phyloP scores from a whole-genome alignment of 2,888 invertebrate genomes.

The Pseudococcus viburni region DNA sequence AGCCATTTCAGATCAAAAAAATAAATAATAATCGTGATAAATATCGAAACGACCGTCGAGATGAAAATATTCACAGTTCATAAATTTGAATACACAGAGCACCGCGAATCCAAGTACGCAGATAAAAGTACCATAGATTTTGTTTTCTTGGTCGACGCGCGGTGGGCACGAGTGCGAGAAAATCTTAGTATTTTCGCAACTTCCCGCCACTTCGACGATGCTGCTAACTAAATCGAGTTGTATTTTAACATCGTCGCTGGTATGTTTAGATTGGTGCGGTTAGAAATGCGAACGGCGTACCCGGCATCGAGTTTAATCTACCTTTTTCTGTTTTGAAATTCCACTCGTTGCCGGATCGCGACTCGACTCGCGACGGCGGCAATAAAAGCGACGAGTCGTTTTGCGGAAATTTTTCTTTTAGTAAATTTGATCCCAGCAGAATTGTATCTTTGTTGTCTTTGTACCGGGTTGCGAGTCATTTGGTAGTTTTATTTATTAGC shows the following conservation, averaged over 20 bases:
- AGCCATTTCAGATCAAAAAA: not conserved
- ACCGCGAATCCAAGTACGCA: not conserved
- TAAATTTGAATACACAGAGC: conserved; percentile 16
- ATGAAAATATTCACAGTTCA: conserved; percentile 46
- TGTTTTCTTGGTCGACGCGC: not conserved
- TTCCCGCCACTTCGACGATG: conserved; percentile 6
- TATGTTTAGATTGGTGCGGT: conserved; percentile 9
- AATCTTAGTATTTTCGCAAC: conserved; percentile 29
- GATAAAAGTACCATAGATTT: not conserved
- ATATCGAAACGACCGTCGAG: not conserved
- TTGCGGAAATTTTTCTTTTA: conserved; percentile 19
- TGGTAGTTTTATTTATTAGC: conserved; percentile 42
- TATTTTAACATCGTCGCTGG: conserved; percentile 34
- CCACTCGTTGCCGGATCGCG: not conserved
- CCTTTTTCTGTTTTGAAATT: conserved; percentile 33
- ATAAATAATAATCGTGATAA: not conserved
- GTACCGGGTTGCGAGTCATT: conserved; percentile 1
- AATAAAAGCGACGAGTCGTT: conserved; percentile 25
- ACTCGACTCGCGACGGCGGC: not conserved
- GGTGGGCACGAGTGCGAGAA: not conserved
- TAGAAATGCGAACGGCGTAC: conserved; percentile 3
- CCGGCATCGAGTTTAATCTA: conserved; percentile 25
- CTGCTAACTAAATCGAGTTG: conserved; percentile 19
- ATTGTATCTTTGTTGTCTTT: conserved; percentile 33
- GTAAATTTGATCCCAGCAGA: conserved; percentile 28